Evolutionary conservation across 2,113 vertebrate genomes (phyloP).

Genomic region (Riparia riparia): DNA sequence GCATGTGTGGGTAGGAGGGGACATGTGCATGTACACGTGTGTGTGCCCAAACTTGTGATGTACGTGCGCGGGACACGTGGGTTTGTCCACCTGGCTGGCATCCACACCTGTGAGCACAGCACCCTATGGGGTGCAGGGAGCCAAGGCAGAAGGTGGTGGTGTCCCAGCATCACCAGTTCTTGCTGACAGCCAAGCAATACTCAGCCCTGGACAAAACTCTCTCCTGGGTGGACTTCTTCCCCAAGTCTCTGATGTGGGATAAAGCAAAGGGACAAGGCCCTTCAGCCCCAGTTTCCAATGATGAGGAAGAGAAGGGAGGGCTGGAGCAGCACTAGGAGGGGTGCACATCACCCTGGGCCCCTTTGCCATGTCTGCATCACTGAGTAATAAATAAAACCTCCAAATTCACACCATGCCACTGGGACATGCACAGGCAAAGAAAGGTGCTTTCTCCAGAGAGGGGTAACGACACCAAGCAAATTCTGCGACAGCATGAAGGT

Average conservation of each 20-base stretch:
- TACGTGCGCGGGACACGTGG: not conserved
- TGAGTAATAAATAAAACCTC: not conserved
- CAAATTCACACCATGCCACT: not conserved
- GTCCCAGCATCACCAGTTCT: not conserved
- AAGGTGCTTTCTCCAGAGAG: not conserved
- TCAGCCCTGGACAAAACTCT: not conserved
- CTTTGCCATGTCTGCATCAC: not conserved
- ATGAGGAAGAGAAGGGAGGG: not conserved
- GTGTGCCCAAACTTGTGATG: not conserved
- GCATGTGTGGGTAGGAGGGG: fast-evolving
- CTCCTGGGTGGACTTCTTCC: not conserved
- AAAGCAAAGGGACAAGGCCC: not conserved
- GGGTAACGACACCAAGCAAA: not conserved
- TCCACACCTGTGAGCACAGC: not conserved
- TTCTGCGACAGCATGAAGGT: not conserved
- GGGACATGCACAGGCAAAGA: not conserved
- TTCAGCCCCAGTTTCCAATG: not conserved
- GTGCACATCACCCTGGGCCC: fast-evolving
- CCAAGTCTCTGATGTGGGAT: not conserved
- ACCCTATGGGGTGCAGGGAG: not conserved
- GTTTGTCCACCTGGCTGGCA: not conserved
- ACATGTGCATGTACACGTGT: fast-evolving
- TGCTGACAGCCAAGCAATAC: not conserved
- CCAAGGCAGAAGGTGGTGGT: fast-evolving
- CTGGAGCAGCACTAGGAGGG: not conserved